These are phyloP conservation scores for Xestia rhomboidea DNA, from an alignment of 2,888 invertebrate species.

Conservation along the genomic window DNA sequence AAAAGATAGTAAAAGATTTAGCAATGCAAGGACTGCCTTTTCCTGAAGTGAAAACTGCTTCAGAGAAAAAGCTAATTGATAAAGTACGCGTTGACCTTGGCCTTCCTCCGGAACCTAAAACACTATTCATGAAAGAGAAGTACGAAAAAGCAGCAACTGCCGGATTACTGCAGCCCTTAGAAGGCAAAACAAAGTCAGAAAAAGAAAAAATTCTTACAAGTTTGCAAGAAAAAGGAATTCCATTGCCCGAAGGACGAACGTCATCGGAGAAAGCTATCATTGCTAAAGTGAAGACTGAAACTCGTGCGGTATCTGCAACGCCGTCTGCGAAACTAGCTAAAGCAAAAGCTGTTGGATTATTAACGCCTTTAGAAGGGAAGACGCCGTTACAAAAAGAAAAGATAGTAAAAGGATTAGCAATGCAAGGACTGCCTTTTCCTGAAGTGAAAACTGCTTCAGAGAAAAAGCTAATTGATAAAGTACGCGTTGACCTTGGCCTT, in stretches of 20 bases:
- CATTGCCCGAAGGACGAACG: conserved; percentile 52
- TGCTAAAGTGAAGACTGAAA: conserved; percentile 54
- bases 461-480: conserved; percentile 1
- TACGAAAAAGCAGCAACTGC: not conserved
- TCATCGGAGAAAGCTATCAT: conserved; percentile 61
- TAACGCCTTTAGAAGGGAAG: conserved; percentile 31
- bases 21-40: conserved; percentile 8
- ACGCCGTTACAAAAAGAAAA: conserved; percentile 16
- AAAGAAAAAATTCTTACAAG: conserved; percentile 6
- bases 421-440: conserved; percentile 17
- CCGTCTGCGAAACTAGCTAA: conserved; percentile 19
- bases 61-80: conserved; percentile 1
- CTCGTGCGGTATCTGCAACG: not conserved
- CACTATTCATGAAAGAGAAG: not conserved
- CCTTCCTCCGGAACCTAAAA: conserved; percentile 6
- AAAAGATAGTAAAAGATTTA: conserved; percentile 1
- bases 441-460: conserved; percentile 24
- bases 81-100: conserved; percentile 12
- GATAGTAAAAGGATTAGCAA: conserved; percentile 10
- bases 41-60: conserved; percentile 10
- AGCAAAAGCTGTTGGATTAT: not conserved
- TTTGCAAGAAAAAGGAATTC: conserved; percentile 18
- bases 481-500: conserved; percentile 13
- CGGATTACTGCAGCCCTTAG: not conserved
- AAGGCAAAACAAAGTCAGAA: conserved; percentile 6